Evolutionary conservation across 2,797 vertebrate species (phyloP), one percentile per base, ranked within the genome.

Genomic region (Galagoides demidoff): DNA sequence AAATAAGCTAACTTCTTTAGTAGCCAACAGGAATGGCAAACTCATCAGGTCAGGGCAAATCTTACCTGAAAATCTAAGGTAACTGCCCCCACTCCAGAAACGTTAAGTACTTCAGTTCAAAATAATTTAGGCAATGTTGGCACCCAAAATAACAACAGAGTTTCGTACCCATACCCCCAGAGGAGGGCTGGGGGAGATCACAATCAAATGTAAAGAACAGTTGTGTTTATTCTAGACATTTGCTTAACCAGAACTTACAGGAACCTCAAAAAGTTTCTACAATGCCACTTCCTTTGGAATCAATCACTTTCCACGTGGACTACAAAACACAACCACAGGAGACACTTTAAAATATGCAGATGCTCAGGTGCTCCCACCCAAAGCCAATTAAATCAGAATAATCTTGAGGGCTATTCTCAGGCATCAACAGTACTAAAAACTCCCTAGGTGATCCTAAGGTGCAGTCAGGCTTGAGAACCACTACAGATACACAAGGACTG

Each of bases 341-440:
- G 52, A 66, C 20, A 63, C n/a, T 64, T 95, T 57, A 37, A 70
- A 89, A 93, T 81, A 59, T 39, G 37, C 61, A 85, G 52, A 70
- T 79, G 43, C 3, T 16, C 19, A 90, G n/a, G 37, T 2, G 49
- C 64, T 92, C n/a, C 23, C 45, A 74, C 27, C 61, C 43, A 76
- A 78, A 76, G 76, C 37, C 71, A 92, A 73, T 85, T 76, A 74
- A 89, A 81, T 52, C n/a, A 84, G 49, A 81, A 93, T 76, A 84
- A 91, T 68, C 17, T 63, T 5, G 31, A 52, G 8, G 12, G 31
- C 25, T 83, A n/a, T 49, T 85, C 45, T 85, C n/a, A 59, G 25
- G 45, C 7, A 77, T 64, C 10, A 9, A 34, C 2, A 37, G 31
- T 37, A 25, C 34, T 59, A 52, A 93, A 89, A 78, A 52, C 22